Conservation (phyloP, 2,113 vertebrate species). For the Catagonus wagneri region DNA sequence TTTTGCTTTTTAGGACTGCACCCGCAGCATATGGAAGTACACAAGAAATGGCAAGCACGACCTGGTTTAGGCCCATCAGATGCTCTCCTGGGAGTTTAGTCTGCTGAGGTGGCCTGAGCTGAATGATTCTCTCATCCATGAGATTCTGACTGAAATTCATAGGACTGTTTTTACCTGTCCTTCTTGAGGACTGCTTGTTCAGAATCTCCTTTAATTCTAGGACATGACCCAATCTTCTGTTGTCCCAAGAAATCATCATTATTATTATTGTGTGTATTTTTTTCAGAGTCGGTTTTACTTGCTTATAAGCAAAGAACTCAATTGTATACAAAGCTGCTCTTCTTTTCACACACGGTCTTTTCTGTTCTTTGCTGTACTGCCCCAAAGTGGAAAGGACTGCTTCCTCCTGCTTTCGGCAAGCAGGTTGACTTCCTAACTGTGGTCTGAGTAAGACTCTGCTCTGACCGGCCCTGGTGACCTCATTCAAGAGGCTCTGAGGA, state of each 20-base stretch:
- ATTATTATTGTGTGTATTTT: constrained; percentile 12
- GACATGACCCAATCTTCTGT: not conserved
- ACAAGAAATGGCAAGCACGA: not conserved
- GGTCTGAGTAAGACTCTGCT: not conserved
- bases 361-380: constrained; percentile 5
- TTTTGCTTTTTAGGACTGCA: no score
- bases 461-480: not conserved
- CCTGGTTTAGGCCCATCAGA: not conserved
- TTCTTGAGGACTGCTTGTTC: constrained; percentile 28
- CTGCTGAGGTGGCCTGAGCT: not conserved
- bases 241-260: constrained; percentile 4
- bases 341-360: not conserved
- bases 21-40: no score
- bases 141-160: constrained; percentile 46
- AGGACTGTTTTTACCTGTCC: not conserved
- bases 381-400: not conserved
- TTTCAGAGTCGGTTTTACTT: constrained; percentile 43
- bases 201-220: constrained; percentile 43
- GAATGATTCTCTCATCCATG: constrained; percentile 20
- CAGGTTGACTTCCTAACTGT: not conserved
- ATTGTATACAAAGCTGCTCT: not conserved
- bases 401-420: not conserved
- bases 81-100: not conserved
- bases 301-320: not conserved
- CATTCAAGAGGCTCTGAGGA: not conserved